phyloP scores from a whole-genome alignment of 2,113 vertebrate genomes.

The Tretioscincus oriximinensis region DNA sequence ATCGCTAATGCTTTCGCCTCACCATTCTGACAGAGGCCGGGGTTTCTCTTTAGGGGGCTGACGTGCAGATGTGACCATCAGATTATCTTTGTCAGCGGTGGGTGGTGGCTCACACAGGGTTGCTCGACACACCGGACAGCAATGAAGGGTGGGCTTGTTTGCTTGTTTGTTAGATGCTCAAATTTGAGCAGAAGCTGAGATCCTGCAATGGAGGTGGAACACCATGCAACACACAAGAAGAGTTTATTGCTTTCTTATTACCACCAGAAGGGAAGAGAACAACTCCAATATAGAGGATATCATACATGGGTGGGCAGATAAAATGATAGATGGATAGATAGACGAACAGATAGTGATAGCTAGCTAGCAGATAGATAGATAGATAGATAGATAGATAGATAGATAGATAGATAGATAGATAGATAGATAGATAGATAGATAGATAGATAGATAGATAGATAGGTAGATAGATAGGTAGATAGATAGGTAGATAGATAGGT shows the following conservation, averaged over 20 bases:
- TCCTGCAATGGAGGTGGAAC: conserved; percentile 41
- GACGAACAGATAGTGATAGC: no score
- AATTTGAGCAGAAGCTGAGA: conserved; percentile 35
- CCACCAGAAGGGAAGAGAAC: conserved; percentile 41
- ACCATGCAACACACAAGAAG: conserved; percentile 37
- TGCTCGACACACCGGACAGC: conserved; percentile 51
- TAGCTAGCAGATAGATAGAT: no score
- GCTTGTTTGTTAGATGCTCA: conserved; percentile 53
- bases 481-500: no score
- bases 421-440: not conserved
- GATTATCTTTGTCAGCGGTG: conserved; percentile 66
- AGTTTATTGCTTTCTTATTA: conserved; percentile 52
- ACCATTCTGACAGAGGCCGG: conserved; percentile 68
- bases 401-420: not conserved
- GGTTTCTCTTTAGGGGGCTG: conserved; percentile 70
- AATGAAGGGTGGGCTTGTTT: conserved; percentile 47
- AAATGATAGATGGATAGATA: no score
- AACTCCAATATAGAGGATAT: not conserved
- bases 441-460: no score
- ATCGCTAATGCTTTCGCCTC: conserved; percentile 80
- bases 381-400: no score
- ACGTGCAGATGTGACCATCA: conserved; percentile 74
- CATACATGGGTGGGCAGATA: no score
- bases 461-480: no score
- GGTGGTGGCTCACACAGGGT: conserved; percentile 57